A percentile compares a stretch with the other conserved stretches of the same genome.
Evolutionary conservation across 2,888 invertebrate genomes (phyloP).

Genomic region (Drosophila pseudotalamancana): DNA sequence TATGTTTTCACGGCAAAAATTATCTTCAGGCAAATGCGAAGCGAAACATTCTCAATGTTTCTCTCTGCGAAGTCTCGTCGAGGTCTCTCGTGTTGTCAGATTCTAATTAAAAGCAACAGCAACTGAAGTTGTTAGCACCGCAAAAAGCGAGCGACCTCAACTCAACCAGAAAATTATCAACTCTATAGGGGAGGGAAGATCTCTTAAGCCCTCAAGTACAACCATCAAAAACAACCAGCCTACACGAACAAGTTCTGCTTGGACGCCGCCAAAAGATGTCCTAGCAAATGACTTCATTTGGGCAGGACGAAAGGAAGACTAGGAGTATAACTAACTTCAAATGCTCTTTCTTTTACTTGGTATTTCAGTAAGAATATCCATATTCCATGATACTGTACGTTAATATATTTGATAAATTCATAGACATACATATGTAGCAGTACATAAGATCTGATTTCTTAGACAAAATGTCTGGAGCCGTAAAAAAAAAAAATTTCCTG

Average conservation of each 20-base stretch:
- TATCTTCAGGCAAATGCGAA: constrained; percentile 34
- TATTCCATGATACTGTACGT: no score
- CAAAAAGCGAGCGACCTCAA: constrained; percentile 24
- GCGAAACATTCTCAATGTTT: no score
- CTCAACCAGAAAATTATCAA: constrained; percentile 71
- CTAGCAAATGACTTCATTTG: constrained; percentile 42
- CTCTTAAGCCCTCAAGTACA: constrained; percentile 25
- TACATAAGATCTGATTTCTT: no score
- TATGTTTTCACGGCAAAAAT: constrained; percentile 77
- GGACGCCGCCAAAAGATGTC: constrained; percentile 37
- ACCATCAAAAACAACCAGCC: constrained; percentile 30
- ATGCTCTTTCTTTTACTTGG: no score
- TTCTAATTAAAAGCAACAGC: constrained; percentile 75
- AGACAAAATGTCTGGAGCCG: no score
- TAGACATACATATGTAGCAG: no score
- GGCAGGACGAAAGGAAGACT: not conserved
- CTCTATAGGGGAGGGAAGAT: constrained; percentile 49
- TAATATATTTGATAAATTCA: no score
- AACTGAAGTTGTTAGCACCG: constrained; percentile 37
- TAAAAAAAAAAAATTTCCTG: no score
- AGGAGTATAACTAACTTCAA: not conserved
- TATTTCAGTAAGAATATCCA: no score
- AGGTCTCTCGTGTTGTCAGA: constrained; percentile 57
- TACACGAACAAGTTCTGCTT: constrained; percentile 42
- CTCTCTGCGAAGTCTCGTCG: constrained; percentile 4